Evolutionary conservation across 2,797 vertebrate genomes (phyloP).

Genomic region (Limnodromus scolopaceus): DNA sequence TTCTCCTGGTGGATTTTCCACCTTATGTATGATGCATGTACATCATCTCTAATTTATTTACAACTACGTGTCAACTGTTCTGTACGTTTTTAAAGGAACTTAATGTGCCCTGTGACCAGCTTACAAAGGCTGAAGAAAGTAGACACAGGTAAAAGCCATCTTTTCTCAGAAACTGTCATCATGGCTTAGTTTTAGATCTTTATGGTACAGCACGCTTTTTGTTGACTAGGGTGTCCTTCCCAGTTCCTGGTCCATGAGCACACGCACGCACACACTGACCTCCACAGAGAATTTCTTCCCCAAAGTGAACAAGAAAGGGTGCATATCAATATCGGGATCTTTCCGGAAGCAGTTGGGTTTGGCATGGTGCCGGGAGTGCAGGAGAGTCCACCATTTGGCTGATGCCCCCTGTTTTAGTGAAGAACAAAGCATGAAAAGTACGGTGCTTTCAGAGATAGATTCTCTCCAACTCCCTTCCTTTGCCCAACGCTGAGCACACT

Average conservation of each 20-base stretch:
- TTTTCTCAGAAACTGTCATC: not conserved
- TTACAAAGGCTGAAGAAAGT: not conserved
- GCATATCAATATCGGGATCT: conserved; percentile 82
- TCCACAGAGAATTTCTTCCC: conserved; percentile 81
- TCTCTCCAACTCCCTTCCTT: not conserved
- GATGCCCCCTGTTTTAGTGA: conserved; percentile 75
- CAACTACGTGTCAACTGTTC: not conserved
- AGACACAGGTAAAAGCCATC: not conserved
- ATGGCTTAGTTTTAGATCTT: not conserved
- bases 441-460: not conserved
- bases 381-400: conserved; percentile 82
- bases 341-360: conserved; percentile 84
- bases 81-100: not conserved
- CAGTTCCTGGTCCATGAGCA: not conserved
- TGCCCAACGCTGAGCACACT: accelerated
- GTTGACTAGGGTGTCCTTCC: not conserved
- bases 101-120: not conserved
- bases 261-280: conserved; percentile 50
- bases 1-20: not conserved
- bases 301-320: conserved; percentile 80
- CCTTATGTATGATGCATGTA: accelerated
- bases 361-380: conserved; percentile 83
- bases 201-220: accelerated
- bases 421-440: not conserved
- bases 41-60: not conserved